A percentile compares a stretch with the other conserved stretches of the same genome.
These are phyloP conservation scores for Dryocosmus kuriphilus DNA, from an alignment of 2,888 invertebrate genomes.

Conservation along the genomic window DNA sequence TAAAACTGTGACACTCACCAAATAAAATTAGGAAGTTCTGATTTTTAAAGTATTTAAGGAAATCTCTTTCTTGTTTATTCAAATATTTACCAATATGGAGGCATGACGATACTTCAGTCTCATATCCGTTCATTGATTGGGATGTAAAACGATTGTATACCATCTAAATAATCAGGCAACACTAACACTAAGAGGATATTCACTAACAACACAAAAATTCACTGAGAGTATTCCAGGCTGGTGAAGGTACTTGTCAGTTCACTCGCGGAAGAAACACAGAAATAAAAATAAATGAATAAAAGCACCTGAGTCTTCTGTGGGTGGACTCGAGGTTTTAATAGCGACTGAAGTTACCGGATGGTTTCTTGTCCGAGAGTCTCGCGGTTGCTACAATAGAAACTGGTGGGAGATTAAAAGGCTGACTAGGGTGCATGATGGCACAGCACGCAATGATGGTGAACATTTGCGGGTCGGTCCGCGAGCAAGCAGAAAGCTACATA, in stretches of 20 bases:
- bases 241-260: not conserved
- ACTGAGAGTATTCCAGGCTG: not conserved
- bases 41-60: too few relatives aligned
- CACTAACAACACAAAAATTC: not conserved
- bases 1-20: too few relatives aligned
- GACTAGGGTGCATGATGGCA: constrained; percentile 54
- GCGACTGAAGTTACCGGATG: constrained; percentile 72
- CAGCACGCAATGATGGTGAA: constrained; percentile 24
- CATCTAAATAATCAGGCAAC: not conserved
- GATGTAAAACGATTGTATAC: constrained; percentile 36
- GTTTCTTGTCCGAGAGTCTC: constrained; percentile 65
- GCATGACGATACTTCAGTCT: constrained; percentile 67
- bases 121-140: constrained; percentile 60
- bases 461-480: too few relatives aligned
- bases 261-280: not conserved
- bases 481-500: too few relatives aligned
- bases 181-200: not conserved
- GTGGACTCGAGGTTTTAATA: constrained; percentile 71
- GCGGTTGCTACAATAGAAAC: constrained; percentile 67
- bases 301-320: constrained; percentile 54
- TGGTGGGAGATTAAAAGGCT: constrained; percentile 75
- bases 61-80: constrained; percentile 51
- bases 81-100: constrained; percentile 73
- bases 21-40: too few relatives aligned
- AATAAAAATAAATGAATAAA: not conserved